Percentiles rank a stretch among this genome's conserved stretches.
Evolutionary conservation across 2,888 invertebrate species (phyloP).

Genomic region (Ectropis crepuscularia): DNA sequence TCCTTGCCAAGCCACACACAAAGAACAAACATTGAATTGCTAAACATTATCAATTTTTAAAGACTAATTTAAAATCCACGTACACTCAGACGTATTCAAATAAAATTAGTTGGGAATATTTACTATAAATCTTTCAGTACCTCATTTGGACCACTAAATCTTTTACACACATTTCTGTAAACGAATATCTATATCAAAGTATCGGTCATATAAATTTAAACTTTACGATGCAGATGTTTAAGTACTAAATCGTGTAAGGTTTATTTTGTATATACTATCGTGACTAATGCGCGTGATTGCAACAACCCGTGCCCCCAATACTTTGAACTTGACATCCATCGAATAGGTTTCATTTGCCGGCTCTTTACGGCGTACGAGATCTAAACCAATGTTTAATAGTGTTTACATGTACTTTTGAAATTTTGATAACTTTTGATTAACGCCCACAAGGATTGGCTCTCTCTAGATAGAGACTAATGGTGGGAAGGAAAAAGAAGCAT

Average conservation of each 20-base stretch:
- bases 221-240: constrained; percentile 4
- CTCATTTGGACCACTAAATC: constrained; percentile 15
- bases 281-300: constrained; percentile 64
- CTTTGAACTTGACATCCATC: constrained; percentile 72
- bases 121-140: constrained; percentile 9
- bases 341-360: constrained; percentile 45
- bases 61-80: too few species aligned
- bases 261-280: constrained; percentile 38
- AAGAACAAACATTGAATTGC: too few species aligned
- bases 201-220: constrained; percentile 16
- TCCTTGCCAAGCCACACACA: too few species aligned
- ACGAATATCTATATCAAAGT: constrained; percentile 5
- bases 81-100: too few species aligned
- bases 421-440: background rate
- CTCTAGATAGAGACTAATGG: too few species aligned
- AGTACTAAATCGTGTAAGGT: constrained; percentile 2
- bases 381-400: constrained; percentile 15
- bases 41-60: too few species aligned
- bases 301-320: constrained; percentile 62
- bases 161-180: constrained; percentile 22
- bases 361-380: constrained; percentile 37
- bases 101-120: background rate
- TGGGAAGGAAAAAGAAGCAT: too few species aligned
- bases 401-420: background rate
- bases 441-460: background rate